Evolutionary conservation across 2,113 vertebrate species (phyloP).

Genomic region (Pomatorhinus ruficollis): DNA sequence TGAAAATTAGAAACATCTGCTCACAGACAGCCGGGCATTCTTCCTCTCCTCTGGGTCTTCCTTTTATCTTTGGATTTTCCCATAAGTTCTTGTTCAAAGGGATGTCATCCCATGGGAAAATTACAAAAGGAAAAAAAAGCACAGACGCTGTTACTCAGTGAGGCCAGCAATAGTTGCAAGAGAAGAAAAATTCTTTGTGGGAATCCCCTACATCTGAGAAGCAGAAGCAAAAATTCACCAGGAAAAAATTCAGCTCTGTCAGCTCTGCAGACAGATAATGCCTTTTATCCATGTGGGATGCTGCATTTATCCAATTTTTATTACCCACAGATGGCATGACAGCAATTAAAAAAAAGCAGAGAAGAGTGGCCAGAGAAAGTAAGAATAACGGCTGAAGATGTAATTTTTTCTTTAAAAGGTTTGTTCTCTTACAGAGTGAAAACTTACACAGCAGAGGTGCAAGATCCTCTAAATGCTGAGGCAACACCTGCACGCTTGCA

Average conservation of each 20-base stretch:
- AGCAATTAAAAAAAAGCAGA: background rate
- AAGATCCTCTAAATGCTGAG: background rate
- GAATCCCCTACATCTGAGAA: conserved; percentile 62
- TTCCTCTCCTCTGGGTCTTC: background rate
- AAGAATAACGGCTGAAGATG: background rate
- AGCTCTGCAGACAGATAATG: background rate
- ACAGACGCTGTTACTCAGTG: conserved; percentile 40
- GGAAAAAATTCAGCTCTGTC: background rate
- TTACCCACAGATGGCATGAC: background rate
- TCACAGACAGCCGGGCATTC: background rate
- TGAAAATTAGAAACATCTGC: conserved; percentile 24
- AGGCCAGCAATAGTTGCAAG: conserved; percentile 39
- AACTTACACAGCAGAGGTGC: background rate
- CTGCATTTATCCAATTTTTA: background rate
- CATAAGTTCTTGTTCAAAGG: conserved; percentile 20
- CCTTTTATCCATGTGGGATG: conserved; percentile 12
- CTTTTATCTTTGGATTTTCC: conserved; percentile 47
- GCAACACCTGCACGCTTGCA: background rate
- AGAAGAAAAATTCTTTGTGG: conserved; percentile 63
- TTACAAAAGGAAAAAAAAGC: conserved; percentile 14
- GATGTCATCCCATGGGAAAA: conserved; percentile 48
- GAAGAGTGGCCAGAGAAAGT: background rate
- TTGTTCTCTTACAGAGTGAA: background rate
- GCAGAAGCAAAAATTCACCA: conserved; percentile 37
- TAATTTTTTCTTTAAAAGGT: background rate